These are phyloP conservation scores for Thunnus thynnus DNA, from an alignment of 2,113 vertebrate genomes.

Conservation along the genomic window DNA sequence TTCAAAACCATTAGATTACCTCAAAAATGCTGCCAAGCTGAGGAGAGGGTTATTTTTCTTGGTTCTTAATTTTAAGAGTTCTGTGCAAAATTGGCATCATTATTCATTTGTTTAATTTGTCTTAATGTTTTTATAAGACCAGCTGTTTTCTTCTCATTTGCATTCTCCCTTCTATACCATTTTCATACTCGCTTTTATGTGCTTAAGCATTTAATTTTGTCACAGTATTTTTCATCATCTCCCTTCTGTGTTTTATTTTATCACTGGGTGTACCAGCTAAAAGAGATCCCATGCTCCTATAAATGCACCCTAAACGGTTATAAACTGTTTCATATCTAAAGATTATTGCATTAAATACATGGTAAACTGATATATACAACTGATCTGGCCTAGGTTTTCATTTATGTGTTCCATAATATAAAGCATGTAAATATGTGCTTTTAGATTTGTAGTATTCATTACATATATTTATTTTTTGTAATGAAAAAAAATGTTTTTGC, in stretches of 20 bases:
- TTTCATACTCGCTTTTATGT: too few species aligned
- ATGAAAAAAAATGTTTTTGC: background rate
- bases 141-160: too few species aligned
- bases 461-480: background rate
- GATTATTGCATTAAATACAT: too few species aligned
- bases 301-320: too few species aligned
- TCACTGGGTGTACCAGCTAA: too few species aligned
- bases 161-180: too few species aligned
- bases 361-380: background rate
- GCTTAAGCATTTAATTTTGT: too few species aligned
- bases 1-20: conserved; percentile 7
- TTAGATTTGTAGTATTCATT: background rate
- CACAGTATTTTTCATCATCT: too few species aligned
- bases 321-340: too few species aligned
- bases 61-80: background rate
- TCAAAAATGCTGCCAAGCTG: conserved; percentile 1
- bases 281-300: too few species aligned
- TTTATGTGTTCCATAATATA: too few species aligned
- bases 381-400: background rate
- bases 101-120: background rate
- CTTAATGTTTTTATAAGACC: background rate
- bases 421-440: background rate
- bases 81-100: background rate
- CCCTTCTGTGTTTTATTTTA: too few species aligned
- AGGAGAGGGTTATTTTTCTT: background rate